Conservation (phyloP, 2,888 invertebrate species). For the Pediacus dermestoides region DNA sequence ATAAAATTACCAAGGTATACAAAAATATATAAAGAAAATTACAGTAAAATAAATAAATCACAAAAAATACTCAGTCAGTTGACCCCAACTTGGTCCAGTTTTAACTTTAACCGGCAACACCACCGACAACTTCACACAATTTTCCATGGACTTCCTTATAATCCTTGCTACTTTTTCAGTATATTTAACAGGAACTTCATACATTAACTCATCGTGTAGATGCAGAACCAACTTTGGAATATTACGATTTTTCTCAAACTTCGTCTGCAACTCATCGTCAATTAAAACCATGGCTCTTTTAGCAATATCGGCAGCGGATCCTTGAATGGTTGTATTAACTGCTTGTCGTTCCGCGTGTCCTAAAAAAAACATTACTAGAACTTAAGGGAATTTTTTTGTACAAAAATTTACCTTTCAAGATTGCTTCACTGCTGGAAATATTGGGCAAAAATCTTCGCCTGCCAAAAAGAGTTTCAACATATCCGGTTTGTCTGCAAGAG, state of each 20-base stretch:
- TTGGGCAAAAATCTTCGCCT: conserved; percentile 75
- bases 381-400: not conserved
- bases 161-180: conserved; percentile 58
- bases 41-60: conserved; percentile 21
- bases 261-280: conserved; percentile 56
- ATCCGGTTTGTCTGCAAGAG: conserved; percentile 67
- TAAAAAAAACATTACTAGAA: conserved; percentile 41
- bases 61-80: conserved; percentile 45
- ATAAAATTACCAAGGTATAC: too few species aligned
- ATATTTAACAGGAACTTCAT: conserved; percentile 70
- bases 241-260: conserved; percentile 45
- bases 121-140: conserved; percentile 66
- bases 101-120: conserved; percentile 87
- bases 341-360: conserved; percentile 93
- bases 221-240: conserved; percentile 76
- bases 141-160: conserved; percentile 78
- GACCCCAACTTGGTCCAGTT: conserved; percentile 79
- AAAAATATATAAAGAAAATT: too few species aligned
- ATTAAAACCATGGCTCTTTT: conserved; percentile 86
- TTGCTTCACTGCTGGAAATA: conserved; percentile 61
- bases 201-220: conserved; percentile 94
- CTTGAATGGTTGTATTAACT: conserved; percentile 92
- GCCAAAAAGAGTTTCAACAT: conserved; percentile 78
- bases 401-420: conserved; percentile 61
- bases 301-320: conserved; percentile 93